Base-by-base conservation (phyloP, 2,797 vertebrate species). In the Sebastes oblongus region DNA sequence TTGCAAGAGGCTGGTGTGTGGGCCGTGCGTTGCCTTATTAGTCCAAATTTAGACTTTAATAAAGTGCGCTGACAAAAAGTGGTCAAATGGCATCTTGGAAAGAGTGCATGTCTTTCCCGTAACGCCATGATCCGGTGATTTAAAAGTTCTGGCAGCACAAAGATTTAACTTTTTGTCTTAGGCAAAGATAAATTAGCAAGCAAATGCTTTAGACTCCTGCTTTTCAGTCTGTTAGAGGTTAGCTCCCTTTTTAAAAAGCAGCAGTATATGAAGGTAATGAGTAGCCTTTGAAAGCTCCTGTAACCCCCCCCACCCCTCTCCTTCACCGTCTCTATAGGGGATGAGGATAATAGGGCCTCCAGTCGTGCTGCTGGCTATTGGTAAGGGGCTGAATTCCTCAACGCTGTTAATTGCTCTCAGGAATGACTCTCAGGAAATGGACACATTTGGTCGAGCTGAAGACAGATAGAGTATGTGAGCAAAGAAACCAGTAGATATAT, bases 341-440 rank as follows among this genome's bases (percentile, higher is more conserved):
- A 84, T 61, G 88, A 80, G 92, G 84, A 91, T 92, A 92, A 91
- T 68, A 68, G 83, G 91, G 86, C 86, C 88, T 91, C 89, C 75
- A 86, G 90, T 89, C 13, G 29, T 76, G 84, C 91, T 86, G 77
- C 80, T 82, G 72, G 86, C 85, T 72, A 52, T 84, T 69, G 80
- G 77, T 79, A 76, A 75, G 73, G 80, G 79, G 58, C 81, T 81
- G 86, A 92, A 94, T 94, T 94, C 93, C 92, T 87, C 78, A 39
- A 88, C 66, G 9, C 83, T 82, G 87, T 82, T 92, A 95, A 94
- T 95, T 94, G 92, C 89, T 79, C 85, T 92, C 88, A 93, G 89
- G 85, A 93, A 91, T 80, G 87, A 86, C 42, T 88, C 86, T 88
- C 86, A 90, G 93, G 93, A 94, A 94, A 93, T 84, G 86, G 94